A percentile compares a stretch with the other conserved stretches of the same genome.
Evolutionary conservation across 2,888 invertebrate species (phyloP).

Genomic region (Caenorhabditis sp.): DNA sequence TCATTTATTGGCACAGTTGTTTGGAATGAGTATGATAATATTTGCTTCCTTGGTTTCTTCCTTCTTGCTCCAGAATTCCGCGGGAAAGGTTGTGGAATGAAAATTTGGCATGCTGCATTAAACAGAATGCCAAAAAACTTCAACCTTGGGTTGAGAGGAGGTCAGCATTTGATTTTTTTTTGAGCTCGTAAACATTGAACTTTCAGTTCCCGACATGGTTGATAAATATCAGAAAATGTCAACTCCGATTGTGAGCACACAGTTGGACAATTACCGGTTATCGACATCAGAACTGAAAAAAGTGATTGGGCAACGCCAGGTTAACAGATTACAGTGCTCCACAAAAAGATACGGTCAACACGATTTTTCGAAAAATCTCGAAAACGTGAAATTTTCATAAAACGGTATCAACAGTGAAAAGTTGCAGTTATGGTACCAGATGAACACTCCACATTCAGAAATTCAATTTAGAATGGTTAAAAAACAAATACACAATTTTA

Average conservation of each 20-base stretch:
- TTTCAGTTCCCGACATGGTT: conserved; percentile 38
- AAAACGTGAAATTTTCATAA: too few relatives aligned
- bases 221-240: conserved; percentile 32
- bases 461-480: too few relatives aligned
- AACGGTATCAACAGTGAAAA: too few relatives aligned
- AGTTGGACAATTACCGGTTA: conserved; percentile 27
- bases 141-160: conserved; percentile 39
- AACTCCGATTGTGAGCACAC: conserved; percentile 35
- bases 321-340: too few relatives aligned
- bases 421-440: too few relatives aligned
- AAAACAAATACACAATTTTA: too few relatives aligned
- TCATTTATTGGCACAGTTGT: conserved; percentile 39
- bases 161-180: conserved; percentile 9
- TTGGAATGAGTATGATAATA: conserved; percentile 49
- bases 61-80: conserved; percentile 32
- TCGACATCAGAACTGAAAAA: conserved; percentile 14
- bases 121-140: conserved; percentile 32
- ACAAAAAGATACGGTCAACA: too few relatives aligned
- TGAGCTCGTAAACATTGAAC: not conserved
- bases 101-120: conserved; percentile 42
- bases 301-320: not conserved
- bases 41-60: conserved; percentile 48
- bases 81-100: conserved; percentile 47
- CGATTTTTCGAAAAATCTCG: too few relatives aligned
- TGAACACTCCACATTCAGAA: too few relatives aligned